These are phyloP conservation scores for Dunckerocampus dactyliophorus DNA, from an alignment of 2,113 vertebrate genomes.

Conservation along the genomic window DNA sequence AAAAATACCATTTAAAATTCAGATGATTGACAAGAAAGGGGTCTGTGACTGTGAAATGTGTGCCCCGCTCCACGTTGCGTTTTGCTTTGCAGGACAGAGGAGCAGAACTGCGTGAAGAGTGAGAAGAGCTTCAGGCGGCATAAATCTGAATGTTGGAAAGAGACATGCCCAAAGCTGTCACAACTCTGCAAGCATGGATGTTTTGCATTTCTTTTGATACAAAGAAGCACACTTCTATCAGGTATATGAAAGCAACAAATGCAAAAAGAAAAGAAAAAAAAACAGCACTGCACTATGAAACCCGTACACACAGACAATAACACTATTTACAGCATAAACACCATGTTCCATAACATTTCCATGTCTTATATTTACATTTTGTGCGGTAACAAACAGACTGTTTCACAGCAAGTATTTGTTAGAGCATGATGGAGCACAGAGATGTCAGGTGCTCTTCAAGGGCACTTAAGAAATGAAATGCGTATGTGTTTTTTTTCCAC, in stretches of 20 bases:
- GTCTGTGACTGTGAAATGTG: conserved; percentile 42
- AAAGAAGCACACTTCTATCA: conserved; percentile 17
- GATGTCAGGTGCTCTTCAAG: conserved; percentile 20
- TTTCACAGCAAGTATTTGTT: conserved; percentile 8
- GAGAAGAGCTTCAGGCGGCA: conserved; percentile 36
- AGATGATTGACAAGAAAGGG: conserved; percentile 32
- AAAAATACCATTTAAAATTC: conserved; percentile 19
- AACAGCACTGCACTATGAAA: conserved; percentile 7
- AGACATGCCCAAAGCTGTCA: conserved; percentile 39
- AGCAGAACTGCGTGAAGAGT: conserved; percentile 35
- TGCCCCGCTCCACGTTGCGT: conserved; percentile 46
- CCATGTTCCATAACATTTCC: conserved; percentile 12
- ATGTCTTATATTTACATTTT: not conserved
- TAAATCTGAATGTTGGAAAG: conserved; percentile 34
- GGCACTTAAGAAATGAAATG: conserved; percentile 13
- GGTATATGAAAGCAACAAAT: conserved; percentile 17
- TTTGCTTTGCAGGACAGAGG: conserved; percentile 37
- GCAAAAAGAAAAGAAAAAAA: conserved; percentile 31
- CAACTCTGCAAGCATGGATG: conserved; percentile 46
- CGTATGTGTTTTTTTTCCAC: conserved; percentile 26
- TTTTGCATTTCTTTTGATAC: conserved; percentile 49
- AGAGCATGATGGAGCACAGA: conserved; percentile 28
- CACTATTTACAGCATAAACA: conserved; percentile 10
- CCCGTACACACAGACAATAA: not conserved
- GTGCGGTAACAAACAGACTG: not conserved